Evolutionary conservation across 2,888 invertebrate species (phyloP).

Genomic region (Zele albiditarsus): DNA sequence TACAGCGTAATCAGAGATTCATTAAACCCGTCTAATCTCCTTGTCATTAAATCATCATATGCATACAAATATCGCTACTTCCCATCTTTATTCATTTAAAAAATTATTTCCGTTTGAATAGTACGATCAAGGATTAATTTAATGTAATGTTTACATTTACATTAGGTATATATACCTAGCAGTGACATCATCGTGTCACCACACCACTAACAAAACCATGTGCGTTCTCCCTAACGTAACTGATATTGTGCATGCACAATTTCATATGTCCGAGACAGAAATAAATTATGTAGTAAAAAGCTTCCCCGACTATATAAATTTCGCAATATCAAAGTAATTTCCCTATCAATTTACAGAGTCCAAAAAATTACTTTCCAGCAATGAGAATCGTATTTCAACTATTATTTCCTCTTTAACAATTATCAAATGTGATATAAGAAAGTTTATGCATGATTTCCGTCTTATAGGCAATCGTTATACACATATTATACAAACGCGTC

Average conservation of each 20-base stretch:
- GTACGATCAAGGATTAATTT: constrained; percentile 35
- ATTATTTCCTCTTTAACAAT: background rate
- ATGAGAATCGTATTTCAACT: background rate
- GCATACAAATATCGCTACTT: background rate
- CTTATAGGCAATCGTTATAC: background rate
- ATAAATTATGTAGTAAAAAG: background rate
- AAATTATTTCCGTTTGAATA: constrained; percentile 32
- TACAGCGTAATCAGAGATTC: background rate
- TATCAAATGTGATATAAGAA: background rate
- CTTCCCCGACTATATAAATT: too few relatives aligned
- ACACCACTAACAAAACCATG: constrained; percentile 36
- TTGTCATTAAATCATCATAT: background rate
- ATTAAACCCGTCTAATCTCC: background rate
- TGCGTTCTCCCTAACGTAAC: constrained; percentile 27
- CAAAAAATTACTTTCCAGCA: background rate
- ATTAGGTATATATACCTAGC: background rate
- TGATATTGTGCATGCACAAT: constrained; percentile 10
- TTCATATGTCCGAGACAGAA: background rate
- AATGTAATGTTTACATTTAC: constrained; percentile 11
- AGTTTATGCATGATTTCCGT: background rate
- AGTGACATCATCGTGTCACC: constrained; percentile 37
- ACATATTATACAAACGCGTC: constrained; percentile 15
- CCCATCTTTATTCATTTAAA: background rate
- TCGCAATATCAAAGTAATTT: background rate
- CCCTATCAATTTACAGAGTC: background rate